These are phyloP conservation scores for Cantharis lateralis DNA, from an alignment of 2,888 invertebrate genomes.

Conservation along the genomic window DNA sequence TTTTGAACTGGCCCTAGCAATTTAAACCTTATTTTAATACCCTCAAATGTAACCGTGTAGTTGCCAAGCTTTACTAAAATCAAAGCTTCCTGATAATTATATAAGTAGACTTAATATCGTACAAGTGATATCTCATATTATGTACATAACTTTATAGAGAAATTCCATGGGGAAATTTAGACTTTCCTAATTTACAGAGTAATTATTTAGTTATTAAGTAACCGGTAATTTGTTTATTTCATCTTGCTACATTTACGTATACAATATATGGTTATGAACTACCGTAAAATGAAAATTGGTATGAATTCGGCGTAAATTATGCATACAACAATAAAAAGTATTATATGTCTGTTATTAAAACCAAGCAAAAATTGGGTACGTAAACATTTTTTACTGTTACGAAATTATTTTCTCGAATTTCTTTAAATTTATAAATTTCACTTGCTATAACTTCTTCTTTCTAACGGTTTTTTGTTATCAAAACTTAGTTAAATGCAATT, in stretches of 20 bases:
- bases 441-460: too few relatives aligned
- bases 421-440: background rate
- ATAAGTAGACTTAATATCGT: background rate
- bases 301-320: background rate
- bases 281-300: background rate
- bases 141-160: background rate
- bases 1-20: background rate
- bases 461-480: too few relatives aligned
- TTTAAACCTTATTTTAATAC: too few relatives aligned
- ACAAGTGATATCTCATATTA: background rate
- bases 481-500: too few relatives aligned
- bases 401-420: background rate
- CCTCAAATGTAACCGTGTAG: too few relatives aligned
- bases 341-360: background rate
- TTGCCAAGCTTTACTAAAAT: background rate
- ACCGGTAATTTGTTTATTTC: background rate
- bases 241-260: background rate
- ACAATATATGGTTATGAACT: background rate
- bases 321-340: background rate
- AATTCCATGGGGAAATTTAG: background rate
- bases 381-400: background rate
- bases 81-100: background rate
- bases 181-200: background rate
- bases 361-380: background rate
- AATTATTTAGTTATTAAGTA: background rate